phyloP scores from a whole-genome alignment of 1,140 invertebrate species.

The Periplaneta americana region DNA sequence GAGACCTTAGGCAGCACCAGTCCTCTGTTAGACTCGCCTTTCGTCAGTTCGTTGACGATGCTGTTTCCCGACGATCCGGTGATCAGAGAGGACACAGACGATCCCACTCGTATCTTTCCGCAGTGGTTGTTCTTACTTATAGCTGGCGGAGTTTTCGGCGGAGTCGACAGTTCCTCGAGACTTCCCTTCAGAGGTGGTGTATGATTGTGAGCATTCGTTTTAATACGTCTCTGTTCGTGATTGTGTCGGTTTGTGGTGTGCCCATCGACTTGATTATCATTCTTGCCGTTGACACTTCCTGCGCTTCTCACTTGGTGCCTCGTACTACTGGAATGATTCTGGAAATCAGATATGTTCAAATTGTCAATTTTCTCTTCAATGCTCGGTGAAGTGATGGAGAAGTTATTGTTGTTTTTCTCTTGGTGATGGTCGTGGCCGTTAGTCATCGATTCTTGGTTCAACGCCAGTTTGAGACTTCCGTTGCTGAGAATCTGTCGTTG shows the following conservation, averaged over 20 bases:
- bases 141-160: too few relatives aligned
- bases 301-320: not conserved
- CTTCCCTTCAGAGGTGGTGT: not conserved
- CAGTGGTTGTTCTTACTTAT: not conserved
- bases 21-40: not conserved
- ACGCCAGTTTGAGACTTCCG: conserved; percentile 9
- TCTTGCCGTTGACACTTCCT: not conserved
- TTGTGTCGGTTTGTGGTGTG: not conserved
- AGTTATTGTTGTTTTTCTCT: not conserved
- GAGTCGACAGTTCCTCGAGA: too few relatives aligned
- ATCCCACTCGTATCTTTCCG: conserved; percentile 35
- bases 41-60: conserved; percentile 12
- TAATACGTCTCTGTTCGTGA: not conserved
- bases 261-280: not conserved
- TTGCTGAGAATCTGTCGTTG: conserved; percentile 16
- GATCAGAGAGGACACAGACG: conserved; percentile 51
- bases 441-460: not conserved
- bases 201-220: not conserved
- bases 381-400: not conserved
- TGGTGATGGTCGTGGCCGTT: not conserved
- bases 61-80: conserved; percentile 36
- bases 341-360: not conserved
- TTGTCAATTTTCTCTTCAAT: conserved; percentile 4
- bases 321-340: not conserved
- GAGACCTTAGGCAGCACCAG: conserved; percentile 24